phyloP scores from a whole-genome alignment of 2,888 invertebrate species.

The Conomelus anceps region DNA sequence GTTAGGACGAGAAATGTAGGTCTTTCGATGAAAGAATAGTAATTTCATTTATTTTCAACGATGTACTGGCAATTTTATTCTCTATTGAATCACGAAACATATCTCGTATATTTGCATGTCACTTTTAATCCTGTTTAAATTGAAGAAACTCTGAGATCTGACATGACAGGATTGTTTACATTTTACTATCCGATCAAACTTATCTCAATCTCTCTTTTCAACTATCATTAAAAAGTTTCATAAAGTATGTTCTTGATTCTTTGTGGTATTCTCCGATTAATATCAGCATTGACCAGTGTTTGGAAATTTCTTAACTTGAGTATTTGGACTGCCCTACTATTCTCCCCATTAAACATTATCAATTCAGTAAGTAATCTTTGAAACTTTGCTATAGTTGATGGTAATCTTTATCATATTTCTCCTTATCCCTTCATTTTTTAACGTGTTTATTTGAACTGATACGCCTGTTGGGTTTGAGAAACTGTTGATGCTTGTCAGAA shows the following conservation, averaged over 20 bases:
- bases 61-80: too few species aligned
- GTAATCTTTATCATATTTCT: not conserved
- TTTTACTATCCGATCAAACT: not conserved
- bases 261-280: not conserved
- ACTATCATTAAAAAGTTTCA: too few species aligned
- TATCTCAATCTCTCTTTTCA: too few species aligned
- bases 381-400: not conserved
- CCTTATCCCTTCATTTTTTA: not conserved
- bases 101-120: not conserved
- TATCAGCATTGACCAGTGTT: not conserved
- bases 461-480: not conserved
- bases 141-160: not conserved
- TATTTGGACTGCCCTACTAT: not conserved
- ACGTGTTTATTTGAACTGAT: not conserved
- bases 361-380: not conserved
- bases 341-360: not conserved
- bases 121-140: not conserved
- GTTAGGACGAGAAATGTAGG: conserved; percentile 19
- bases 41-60: not conserved
- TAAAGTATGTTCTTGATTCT: not conserved
- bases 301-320: not conserved
- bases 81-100: not conserved
- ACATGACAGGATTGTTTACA: not conserved
- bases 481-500: too few species aligned
- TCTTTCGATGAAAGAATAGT: not conserved